phyloP scores from a whole-genome alignment of 2,888 invertebrate genomes.

The Andrena marginata region DNA sequence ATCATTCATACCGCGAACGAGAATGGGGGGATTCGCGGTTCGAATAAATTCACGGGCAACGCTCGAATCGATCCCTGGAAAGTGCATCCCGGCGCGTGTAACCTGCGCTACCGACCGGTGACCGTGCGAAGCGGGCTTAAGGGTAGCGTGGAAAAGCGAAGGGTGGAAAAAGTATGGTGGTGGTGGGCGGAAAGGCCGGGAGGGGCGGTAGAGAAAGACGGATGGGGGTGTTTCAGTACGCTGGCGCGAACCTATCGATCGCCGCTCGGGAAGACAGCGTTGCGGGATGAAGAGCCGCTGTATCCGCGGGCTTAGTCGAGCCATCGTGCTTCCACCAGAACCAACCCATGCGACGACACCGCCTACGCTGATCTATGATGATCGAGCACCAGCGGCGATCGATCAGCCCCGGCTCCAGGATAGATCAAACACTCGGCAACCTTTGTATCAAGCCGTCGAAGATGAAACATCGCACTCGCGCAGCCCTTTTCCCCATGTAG shows the following conservation, averaged over 20 bases:
- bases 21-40: not conserved
- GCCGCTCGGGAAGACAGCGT: slow-evolving; percentile 67
- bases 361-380: slow-evolving; percentile 41
- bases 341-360: slow-evolving; percentile 40
- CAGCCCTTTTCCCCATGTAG: no score
- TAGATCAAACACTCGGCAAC: slow-evolving; percentile 7
- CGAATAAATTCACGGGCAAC: slow-evolving; percentile 48
- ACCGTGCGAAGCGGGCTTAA: slow-evolving; percentile 52
- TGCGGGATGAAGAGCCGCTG: slow-evolving; percentile 74
- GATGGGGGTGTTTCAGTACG: slow-evolving; percentile 69
- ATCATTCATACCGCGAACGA: not conserved
- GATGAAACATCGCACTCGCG: not conserved
- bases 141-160: not conserved
- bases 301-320: slow-evolving; percentile 75
- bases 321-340: slow-evolving; percentile 66
- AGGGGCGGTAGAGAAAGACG: slow-evolving; percentile 45
- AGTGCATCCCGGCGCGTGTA: slow-evolving; percentile 42
- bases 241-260: slow-evolving; percentile 81
- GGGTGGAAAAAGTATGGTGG: slow-evolving; percentile 18
- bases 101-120: slow-evolving; percentile 43
- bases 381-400: slow-evolving; percentile 50
- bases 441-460: not conserved
- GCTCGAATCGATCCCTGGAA: slow-evolving; percentile 48
- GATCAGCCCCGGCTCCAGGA: not conserved
- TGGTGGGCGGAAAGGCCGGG: slow-evolving; percentile 21